Percentiles rank a stretch among this genome's conserved stretches.
Evolutionary conservation across 2,888 invertebrate species (phyloP).

Genomic region (Eumerus sabulonum): DNA sequence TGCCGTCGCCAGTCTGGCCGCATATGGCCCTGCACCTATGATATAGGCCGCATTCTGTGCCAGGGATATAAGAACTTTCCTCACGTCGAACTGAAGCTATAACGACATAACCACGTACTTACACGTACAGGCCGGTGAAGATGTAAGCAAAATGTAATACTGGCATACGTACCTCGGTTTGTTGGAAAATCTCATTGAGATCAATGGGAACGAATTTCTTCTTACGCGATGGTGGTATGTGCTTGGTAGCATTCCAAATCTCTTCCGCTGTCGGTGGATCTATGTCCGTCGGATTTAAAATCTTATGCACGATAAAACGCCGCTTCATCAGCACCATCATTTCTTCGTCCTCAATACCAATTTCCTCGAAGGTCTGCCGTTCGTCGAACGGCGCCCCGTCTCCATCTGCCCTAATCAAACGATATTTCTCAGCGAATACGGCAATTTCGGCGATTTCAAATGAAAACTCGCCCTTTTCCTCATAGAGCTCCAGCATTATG

Average conservation of each 20-base stretch:
- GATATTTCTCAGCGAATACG: slow-evolving; percentile 75
- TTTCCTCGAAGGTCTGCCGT: slow-evolving; percentile 72
- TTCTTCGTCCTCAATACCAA: slow-evolving; percentile 74
- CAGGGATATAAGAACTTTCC: slow-evolving; percentile 84
- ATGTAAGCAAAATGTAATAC: neutral
- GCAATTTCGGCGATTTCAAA: slow-evolving; percentile 75
- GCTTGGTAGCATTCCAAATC: slow-evolving; percentile 79
- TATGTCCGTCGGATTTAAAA: slow-evolving; percentile 74
- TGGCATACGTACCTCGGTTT: slow-evolving; percentile 79
- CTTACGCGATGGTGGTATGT: slow-evolving; percentile 74
- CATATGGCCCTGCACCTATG: slow-evolving; percentile 80
- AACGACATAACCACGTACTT: too few species aligned
- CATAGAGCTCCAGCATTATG: slow-evolving; percentile 75
- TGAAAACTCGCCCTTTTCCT: slow-evolving; percentile 76
- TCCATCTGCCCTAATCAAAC: slow-evolving; percentile 75
- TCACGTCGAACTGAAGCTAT: slow-evolving; percentile 84
- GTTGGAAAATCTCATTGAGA: slow-evolving; percentile 78
- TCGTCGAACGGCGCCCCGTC: slow-evolving; percentile 74
- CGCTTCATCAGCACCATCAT: slow-evolving; percentile 74
- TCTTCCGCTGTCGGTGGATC: slow-evolving; percentile 80
- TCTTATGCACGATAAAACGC: slow-evolving; percentile 74
- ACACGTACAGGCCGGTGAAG: too few species aligned
- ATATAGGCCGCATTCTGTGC: slow-evolving; percentile 82
- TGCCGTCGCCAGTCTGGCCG: slow-evolving; percentile 79
- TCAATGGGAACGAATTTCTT: slow-evolving; percentile 76